Evolutionary conservation across 2,888 invertebrate species (phyloP).

Genomic region (Ophion ellenae): DNA sequence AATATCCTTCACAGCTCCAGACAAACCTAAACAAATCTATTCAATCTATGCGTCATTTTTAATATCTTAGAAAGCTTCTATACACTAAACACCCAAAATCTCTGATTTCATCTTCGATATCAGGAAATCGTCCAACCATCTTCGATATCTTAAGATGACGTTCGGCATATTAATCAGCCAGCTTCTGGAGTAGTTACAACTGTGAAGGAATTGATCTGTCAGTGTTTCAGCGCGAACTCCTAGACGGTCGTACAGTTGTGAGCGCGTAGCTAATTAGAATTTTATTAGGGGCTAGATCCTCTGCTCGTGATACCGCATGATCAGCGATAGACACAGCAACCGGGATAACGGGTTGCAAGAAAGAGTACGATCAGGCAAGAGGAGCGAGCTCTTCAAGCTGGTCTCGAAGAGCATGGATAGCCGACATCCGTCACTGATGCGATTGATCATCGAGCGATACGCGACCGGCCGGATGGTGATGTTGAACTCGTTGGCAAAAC

Average conservation of each 20-base stretch:
- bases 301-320: slow-evolving; percentile 31
- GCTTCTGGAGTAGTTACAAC: slow-evolving; percentile 2
- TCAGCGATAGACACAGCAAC: slow-evolving; percentile 21
- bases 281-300: slow-evolving; percentile 19
- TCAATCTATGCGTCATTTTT: neutral
- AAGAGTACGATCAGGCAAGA: slow-evolving; percentile 13
- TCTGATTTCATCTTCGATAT: neutral
- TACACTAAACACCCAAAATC: neutral
- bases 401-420: slow-evolving; percentile 28
- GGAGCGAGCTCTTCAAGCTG: slow-evolving; percentile 1
- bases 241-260: neutral
- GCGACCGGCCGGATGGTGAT: slow-evolving; percentile 30
- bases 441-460: slow-evolving; percentile 49
- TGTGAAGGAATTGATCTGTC: neutral
- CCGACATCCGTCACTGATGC: slow-evolving; percentile 63
- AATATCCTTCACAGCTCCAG: neutral
- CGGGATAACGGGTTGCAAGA: slow-evolving; percentile 57
- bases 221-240: neutral
- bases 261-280: slow-evolving; percentile 45
- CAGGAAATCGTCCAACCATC: neutral
- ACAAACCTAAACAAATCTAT: neutral
- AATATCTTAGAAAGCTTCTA: neutral
- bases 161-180: neutral
- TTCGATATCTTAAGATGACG: neutral
- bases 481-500: slow-evolving; percentile 42